Evolutionary conservation across 1,140 invertebrate species (phyloP).

Genomic region (Heterodera carotae): DNA sequence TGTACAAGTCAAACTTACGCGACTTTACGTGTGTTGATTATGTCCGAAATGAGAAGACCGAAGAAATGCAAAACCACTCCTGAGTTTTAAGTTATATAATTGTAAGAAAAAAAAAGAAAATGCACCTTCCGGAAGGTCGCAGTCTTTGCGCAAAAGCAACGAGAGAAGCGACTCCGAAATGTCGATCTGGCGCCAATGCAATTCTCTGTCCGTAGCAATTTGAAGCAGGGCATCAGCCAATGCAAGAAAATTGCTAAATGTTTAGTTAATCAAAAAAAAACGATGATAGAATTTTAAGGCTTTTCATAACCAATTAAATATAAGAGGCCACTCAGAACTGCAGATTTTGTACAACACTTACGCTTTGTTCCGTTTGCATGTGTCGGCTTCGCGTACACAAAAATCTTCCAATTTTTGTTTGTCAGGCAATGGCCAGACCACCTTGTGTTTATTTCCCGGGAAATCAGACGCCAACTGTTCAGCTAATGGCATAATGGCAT

Average conservation of each 20-base stretch:
- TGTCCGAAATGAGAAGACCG: slow-evolving; percentile 76
- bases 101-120: too few relatives aligned
- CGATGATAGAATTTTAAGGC: too few relatives aligned
- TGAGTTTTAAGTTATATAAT: too few relatives aligned
- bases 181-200: slow-evolving; percentile 78
- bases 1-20: not conserved
- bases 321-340: too few relatives aligned
- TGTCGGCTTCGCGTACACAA: not conserved
- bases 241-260: not conserved
- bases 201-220: slow-evolving; percentile 39
- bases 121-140: slow-evolving; percentile 70
- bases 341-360: too few relatives aligned
- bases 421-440: slow-evolving; percentile 14
- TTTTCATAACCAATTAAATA: too few relatives aligned
- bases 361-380: not conserved
- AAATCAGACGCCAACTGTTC: slow-evolving; percentile 38
- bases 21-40: slow-evolving; percentile 73
- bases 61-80: slow-evolving; percentile 74
- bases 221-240: not conserved
- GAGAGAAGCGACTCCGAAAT: slow-evolving; percentile 77
- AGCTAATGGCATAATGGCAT: slow-evolving; percentile 42
- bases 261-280: slow-evolving; percentile 1
- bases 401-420: slow-evolving; percentile 28
- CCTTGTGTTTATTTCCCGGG: slow-evolving; percentile 39
- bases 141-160: slow-evolving; percentile 75